Percentiles rank a stretch among this genome's conserved stretches.
phyloP scores from a whole-genome alignment of 2,797 vertebrate species.

The Poecilia gillii region DNA sequence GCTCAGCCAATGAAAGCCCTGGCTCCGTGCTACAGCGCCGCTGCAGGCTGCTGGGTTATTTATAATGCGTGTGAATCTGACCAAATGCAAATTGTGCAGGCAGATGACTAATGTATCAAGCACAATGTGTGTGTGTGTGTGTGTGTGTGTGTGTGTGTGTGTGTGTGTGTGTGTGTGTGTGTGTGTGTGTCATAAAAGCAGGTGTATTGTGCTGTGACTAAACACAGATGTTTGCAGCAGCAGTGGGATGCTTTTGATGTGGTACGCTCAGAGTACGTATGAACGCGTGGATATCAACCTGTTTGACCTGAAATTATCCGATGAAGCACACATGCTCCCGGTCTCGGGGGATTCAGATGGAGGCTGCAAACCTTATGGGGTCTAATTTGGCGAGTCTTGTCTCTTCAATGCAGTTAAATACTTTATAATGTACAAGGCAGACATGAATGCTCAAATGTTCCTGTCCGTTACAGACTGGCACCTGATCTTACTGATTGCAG shows the following conservation, averaged over 20 bases:
- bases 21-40: slow-evolving; percentile 51
- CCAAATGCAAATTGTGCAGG: slow-evolving; percentile 80
- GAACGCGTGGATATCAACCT: slow-evolving; percentile 30
- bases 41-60: slow-evolving; percentile 71
- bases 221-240: slow-evolving; percentile 66
- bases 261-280: slow-evolving; percentile 35
- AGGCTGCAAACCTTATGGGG: slow-evolving; percentile 38
- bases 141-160: slow-evolving; percentile 50
- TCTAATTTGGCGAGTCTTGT: slow-evolving; percentile 26
- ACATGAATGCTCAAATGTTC: slow-evolving; percentile 3
- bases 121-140: slow-evolving; percentile 50
- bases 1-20: slow-evolving; percentile 53
- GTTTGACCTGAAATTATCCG: slow-evolving; percentile 1
- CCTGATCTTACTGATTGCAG: slow-evolving; percentile 38
- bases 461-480: slow-evolving; percentile 39
- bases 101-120: slow-evolving; percentile 75
- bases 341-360: slow-evolving; percentile 38
- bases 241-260: slow-evolving; percentile 34
- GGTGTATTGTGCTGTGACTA: slow-evolving; percentile 76
- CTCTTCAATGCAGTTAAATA: slow-evolving; percentile 30
- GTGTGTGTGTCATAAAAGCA: slow-evolving; percentile 56
- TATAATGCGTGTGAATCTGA: slow-evolving; percentile 79
- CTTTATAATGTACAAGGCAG: background rate
- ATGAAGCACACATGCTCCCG: slow-evolving; percentile 10
- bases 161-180: slow-evolving; percentile 43